phyloP scores from a whole-genome alignment of 2,797 vertebrate genomes.

The Threskiornis aethiopicus region DNA sequence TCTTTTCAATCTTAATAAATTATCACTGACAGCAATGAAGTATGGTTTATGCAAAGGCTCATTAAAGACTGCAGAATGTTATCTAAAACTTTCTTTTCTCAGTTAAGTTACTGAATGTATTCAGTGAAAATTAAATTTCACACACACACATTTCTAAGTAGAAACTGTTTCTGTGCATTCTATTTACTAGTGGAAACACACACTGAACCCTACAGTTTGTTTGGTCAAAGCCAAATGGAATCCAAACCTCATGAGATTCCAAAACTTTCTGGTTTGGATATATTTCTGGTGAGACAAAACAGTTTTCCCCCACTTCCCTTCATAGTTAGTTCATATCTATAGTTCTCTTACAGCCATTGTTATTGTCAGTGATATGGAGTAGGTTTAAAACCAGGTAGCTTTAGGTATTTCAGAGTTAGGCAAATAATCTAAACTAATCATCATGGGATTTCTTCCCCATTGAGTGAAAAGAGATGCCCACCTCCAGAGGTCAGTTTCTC shows the following conservation, averaged over 20 bases:
- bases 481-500: background rate
- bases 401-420: background rate
- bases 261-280: background rate
- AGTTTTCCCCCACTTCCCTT: background rate
- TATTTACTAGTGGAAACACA: background rate
- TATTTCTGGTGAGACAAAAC: background rate
- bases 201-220: background rate
- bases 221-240: background rate
- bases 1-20: background rate
- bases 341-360: background rate
- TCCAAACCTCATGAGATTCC: background rate
- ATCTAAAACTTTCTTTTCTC: background rate
- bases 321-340: background rate
- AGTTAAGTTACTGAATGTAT: background rate
- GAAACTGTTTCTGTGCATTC: background rate
- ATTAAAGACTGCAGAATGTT: background rate
- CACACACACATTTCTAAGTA: background rate
- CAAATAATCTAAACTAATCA: background rate
- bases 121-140: background rate
- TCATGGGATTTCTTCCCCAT: accelerated
- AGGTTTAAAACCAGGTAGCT: background rate
- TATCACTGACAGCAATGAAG: background rate
- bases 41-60: background rate
- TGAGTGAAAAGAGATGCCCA: background rate
- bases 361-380: background rate